These are phyloP conservation scores for Ptilonorhynchus violaceus DNA, from an alignment of 2,113 vertebrate genomes.

Conservation along the genomic window DNA sequence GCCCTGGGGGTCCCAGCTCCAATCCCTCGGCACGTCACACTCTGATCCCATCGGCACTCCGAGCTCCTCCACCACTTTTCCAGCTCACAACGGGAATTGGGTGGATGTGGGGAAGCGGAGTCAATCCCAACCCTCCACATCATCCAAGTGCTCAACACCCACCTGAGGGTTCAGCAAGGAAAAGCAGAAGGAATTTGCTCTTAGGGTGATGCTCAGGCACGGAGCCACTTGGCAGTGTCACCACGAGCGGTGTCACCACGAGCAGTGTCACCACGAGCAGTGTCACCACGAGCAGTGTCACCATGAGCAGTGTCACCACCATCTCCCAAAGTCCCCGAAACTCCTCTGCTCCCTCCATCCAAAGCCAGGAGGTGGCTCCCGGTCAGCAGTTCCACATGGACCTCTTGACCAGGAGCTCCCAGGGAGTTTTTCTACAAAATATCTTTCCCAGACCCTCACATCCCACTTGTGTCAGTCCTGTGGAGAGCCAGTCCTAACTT, in stretches of 20 bases:
- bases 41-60: not conserved
- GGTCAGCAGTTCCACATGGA: not conserved
- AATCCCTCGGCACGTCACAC: accelerated
- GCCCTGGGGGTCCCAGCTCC: not conserved
- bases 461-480: not conserved
- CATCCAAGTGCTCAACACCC: not conserved
- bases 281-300: not conserved
- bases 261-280: not conserved
- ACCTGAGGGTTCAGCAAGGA: not conserved
- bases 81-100: not conserved
- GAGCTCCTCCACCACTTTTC: not conserved
- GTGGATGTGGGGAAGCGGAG: not conserved
- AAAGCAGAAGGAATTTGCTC: not conserved
- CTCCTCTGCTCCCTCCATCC: not conserved
- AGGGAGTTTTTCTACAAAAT: not conserved
- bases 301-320: not conserved
- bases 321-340: not conserved
- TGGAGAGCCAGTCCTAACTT: not conserved
- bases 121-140: not conserved
- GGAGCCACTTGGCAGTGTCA: not conserved
- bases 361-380: not conserved
- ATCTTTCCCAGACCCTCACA: not conserved
- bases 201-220: not conserved
- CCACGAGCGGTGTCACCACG: not conserved
- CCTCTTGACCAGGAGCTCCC: not conserved